Conservation (phyloP, 2,797 vertebrate species). For the Sebastes matsubarae region DNA sequence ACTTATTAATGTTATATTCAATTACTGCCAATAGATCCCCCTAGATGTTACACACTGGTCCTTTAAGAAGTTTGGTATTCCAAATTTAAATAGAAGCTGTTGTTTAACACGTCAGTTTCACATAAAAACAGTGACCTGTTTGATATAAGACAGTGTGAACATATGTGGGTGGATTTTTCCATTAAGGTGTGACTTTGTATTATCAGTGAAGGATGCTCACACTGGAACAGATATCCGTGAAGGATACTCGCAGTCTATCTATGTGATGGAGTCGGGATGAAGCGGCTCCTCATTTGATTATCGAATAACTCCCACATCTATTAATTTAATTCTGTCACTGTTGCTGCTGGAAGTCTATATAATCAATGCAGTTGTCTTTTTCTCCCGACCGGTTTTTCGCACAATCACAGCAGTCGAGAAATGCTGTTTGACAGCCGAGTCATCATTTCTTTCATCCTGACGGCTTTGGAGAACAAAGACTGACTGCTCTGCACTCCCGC, state of each 20-base stretch:
- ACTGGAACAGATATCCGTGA: conserved; percentile 2
- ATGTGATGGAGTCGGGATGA: conserved; percentile 11
- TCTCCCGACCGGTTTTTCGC: conserved; percentile 32
- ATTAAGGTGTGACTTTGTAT: background rate
- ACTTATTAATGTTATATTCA: too few relatives aligned
- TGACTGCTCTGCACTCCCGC: conserved; percentile 2
- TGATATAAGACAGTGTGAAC: background rate
- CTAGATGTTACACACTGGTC: too few relatives aligned
- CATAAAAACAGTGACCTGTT: background rate
- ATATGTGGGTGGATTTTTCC: background rate
- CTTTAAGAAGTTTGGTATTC: background rate
- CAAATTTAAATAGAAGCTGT: background rate
- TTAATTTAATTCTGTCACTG: conserved; percentile 34
- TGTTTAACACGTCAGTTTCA: background rate
- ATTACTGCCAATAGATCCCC: too few relatives aligned
- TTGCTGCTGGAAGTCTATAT: conserved; percentile 38
- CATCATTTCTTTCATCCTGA: conserved; percentile 53
- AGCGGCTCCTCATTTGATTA: conserved; percentile 38
- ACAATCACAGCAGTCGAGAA: conserved; percentile 28
- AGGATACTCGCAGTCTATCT: conserved; percentile 1
- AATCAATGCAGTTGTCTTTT: conserved; percentile 50
- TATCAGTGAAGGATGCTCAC: background rate
- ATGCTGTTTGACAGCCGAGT: conserved; percentile 38
- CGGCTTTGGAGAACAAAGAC: conserved; percentile 35
- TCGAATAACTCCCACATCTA: conserved; percentile 20